These are phyloP conservation scores for Trichechus manatus DNA, from an alignment of 2,113 vertebrate genomes.

Conservation along the genomic window DNA sequence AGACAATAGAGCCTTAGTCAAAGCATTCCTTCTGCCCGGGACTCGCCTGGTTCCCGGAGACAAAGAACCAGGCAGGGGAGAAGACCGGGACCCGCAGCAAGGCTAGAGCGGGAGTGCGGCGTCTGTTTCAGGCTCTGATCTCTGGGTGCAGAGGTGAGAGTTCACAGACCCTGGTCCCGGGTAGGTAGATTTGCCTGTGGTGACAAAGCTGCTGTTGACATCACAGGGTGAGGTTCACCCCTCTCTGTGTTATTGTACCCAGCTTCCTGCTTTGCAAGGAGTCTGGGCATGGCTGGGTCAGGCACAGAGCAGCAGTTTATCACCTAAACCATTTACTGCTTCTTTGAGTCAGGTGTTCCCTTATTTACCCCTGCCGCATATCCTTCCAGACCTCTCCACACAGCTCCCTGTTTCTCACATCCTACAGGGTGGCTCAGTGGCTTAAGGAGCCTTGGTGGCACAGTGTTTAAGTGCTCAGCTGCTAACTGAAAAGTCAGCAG, in stretches of 20 bases:
- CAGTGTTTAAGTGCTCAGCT: not conserved
- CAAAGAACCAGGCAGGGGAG: not conserved
- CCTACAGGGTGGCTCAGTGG: not conserved
- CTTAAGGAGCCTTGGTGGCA: not conserved
- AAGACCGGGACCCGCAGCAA: not conserved
- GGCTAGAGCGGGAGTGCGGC: not conserved
- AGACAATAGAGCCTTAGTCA: not conserved
- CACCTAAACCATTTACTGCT: not conserved
- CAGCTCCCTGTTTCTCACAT: not conserved
- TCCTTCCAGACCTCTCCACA: not conserved
- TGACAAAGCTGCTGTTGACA: not conserved
- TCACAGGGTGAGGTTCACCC: not conserved
- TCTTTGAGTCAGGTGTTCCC: not conserved
- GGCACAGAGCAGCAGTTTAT: not conserved
- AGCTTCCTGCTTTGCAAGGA: not conserved
- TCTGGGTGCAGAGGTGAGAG: not conserved
- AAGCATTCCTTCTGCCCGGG: not conserved
- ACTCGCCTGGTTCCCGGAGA: conserved; percentile 29
- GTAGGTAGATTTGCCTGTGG: not conserved
- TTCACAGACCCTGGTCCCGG: not conserved
- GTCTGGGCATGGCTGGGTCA: too few relatives aligned
- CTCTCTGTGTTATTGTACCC: fast-evolving
- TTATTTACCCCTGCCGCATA: not conserved
- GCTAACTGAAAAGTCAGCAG: not conserved
- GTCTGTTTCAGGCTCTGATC: not conserved